These are phyloP conservation scores for Rhinatrema bivittatum DNA, from an alignment of 2,797 vertebrate species.

Conservation along the genomic window DNA sequence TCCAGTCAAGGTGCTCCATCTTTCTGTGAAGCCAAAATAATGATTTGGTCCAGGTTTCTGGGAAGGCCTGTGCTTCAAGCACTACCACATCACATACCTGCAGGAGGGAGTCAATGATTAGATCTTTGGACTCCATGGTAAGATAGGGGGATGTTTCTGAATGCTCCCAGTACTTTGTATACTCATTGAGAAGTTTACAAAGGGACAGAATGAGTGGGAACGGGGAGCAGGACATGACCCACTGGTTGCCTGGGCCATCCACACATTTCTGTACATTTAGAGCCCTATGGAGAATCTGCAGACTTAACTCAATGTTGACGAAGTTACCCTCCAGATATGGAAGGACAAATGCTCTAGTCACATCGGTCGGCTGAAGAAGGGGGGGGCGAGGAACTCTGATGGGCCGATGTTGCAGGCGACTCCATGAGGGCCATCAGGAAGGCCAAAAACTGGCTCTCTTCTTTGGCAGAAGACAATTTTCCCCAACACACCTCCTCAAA, in stretches of 20 bases:
- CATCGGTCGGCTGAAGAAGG: conserved; percentile 67
- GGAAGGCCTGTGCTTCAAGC: conserved; percentile 41
- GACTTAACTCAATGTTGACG: conserved; percentile 59
- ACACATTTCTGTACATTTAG: conserved; percentile 34
- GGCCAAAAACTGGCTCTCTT: conserved; percentile 73
- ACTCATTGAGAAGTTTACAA: conserved; percentile 27
- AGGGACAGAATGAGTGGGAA: conserved; percentile 73
- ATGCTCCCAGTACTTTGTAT: conserved; percentile 74
- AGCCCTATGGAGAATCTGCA: conserved; percentile 68
- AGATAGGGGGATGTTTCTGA: conserved; percentile 34
- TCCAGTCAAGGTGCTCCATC: conserved; percentile 79
- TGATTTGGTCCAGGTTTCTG: conserved; percentile 74
- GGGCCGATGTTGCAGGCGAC: conserved; percentile 29
- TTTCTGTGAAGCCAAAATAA: too few relatives aligned
- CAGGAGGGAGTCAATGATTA: conserved; percentile 41
- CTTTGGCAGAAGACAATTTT: conserved; percentile 62
- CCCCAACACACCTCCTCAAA: conserved; percentile 62
- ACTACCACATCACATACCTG: conserved; percentile 57
- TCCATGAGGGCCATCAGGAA: conserved; percentile 55
- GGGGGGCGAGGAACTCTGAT: conserved; percentile 13
- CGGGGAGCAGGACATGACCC: conserved; percentile 77
- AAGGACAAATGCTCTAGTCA: conserved; percentile 70
- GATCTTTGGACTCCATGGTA: conserved; percentile 18
- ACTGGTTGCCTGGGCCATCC: conserved; percentile 47
- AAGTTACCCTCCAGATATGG: conserved; percentile 56